Evolutionary conservation across 1,140 invertebrate genomes (phyloP).

Genomic region (Scaptomyza pallida): DNA sequence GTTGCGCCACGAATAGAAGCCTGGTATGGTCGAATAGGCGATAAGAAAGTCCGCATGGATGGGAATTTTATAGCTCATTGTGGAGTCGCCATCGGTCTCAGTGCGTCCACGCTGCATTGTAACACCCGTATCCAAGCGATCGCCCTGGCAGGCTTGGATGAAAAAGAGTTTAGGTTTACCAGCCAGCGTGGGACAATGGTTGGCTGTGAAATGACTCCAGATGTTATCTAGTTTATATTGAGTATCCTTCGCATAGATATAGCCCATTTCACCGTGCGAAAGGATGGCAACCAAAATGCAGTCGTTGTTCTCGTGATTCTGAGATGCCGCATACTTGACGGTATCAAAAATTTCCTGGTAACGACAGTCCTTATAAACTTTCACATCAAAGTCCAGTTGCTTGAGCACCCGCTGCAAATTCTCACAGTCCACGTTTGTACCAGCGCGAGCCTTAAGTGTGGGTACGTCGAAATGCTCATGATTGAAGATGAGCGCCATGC

Average conservation of each 20-base stretch:
- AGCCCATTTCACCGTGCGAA: slow-evolving; percentile 94
- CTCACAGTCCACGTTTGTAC: slow-evolving; percentile 90
- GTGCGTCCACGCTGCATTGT: slow-evolving; percentile 84
- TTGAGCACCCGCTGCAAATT: slow-evolving; percentile 88
- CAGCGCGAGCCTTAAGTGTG: slow-evolving; percentile 87
- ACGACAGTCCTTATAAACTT: slow-evolving; percentile 86
- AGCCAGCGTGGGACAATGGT: slow-evolving; percentile 92
- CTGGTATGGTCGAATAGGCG: slow-evolving; percentile 96
- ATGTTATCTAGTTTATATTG: slow-evolving; percentile 93
- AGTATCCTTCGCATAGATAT: slow-evolving; percentile 94
- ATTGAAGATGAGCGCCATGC: slow-evolving; percentile 95
- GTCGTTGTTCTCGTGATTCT: slow-evolving; percentile 91
- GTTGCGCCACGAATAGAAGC: slow-evolving; percentile 97
- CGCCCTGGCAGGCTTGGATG: slow-evolving; percentile 96
- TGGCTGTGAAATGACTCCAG: slow-evolving; percentile 94
- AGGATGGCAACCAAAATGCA: slow-evolving; percentile 92
- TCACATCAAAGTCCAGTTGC: slow-evolving; percentile 90
- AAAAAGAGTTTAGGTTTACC: slow-evolving; percentile 98
- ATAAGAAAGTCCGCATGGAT: slow-evolving; percentile 97
- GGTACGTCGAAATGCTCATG: slow-evolving; percentile 91
- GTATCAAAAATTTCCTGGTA: slow-evolving; percentile 88
- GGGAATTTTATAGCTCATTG: slow-evolving; percentile 92
- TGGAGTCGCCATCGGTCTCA: slow-evolving; percentile 89
- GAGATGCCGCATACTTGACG: slow-evolving; percentile 87
- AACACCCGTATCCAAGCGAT: slow-evolving; percentile 91